Evolutionary conservation across 2,797 vertebrate genomes (phyloP).

Genomic region (Anabas testudineus): DNA sequence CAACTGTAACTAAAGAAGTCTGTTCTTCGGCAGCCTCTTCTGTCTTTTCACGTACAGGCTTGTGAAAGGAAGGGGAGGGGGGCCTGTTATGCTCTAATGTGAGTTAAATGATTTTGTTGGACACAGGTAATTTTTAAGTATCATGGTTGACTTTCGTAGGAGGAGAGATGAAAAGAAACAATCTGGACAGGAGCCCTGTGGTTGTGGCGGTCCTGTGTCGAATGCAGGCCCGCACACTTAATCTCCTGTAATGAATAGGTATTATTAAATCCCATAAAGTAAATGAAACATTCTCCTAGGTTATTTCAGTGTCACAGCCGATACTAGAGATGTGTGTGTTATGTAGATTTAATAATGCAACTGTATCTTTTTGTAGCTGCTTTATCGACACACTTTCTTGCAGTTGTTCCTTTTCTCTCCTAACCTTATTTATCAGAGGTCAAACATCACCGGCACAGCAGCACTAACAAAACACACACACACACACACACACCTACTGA

Average conservation of each 20-base stretch:
- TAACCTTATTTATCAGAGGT: background rate
- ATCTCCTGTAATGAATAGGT: constrained; percentile 42
- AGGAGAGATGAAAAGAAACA: constrained; percentile 36
- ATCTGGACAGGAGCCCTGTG: constrained; percentile 34
- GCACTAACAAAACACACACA: constrained; percentile 27
- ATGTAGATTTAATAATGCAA: constrained; percentile 27
- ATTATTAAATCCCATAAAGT: constrained; percentile 58
- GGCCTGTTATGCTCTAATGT: constrained; percentile 27
- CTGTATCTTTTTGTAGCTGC: constrained; percentile 13
- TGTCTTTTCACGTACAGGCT: constrained; percentile 37
- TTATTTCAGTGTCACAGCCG: constrained; percentile 32
- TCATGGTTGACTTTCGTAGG: constrained; percentile 30
- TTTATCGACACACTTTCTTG: background rate
- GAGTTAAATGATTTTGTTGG: constrained; percentile 39
- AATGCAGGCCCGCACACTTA: constrained; percentile 16
- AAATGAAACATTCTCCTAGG: constrained; percentile 34
- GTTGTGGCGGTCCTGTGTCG: constrained; percentile 42
- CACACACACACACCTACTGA: constrained; percentile 42
- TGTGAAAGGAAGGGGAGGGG: background rate
- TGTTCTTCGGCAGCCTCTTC: constrained; percentile 26
- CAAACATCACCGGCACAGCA: constrained; percentile 25
- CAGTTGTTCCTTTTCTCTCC: background rate
- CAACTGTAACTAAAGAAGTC: constrained; percentile 50
- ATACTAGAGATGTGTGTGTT: constrained; percentile 37
- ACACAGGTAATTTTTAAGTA: constrained; percentile 6